These are phyloP conservation scores for Chorisops tibialis DNA, from an alignment of 2,888 invertebrate species.

Conservation along the genomic window DNA sequence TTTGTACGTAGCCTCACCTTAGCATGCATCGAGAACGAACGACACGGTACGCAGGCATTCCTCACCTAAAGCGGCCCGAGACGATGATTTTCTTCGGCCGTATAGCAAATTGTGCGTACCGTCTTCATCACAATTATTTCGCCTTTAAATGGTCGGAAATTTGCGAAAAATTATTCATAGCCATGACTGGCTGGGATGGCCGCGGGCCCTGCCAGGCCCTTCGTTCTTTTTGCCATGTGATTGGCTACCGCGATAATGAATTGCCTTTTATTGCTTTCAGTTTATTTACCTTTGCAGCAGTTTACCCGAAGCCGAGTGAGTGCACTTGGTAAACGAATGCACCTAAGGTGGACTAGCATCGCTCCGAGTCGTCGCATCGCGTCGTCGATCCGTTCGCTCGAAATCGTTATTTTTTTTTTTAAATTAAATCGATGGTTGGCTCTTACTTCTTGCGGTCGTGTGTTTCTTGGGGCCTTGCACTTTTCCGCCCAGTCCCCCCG, in stretches of 20 bases:
- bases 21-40: constrained; percentile 8
- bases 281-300: not conserved
- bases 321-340: no score
- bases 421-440: no score
- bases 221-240: constrained; percentile 20
- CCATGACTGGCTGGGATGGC: constrained; percentile 16
- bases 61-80: not conserved
- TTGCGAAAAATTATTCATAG: constrained; percentile 31
- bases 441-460: no score
- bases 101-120: constrained; percentile 9
- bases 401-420: no score
- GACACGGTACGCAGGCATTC: constrained; percentile 14
- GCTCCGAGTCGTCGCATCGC: no score
- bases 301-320: no score
- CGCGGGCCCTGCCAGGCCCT: not conserved
- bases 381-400: no score
- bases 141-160: constrained; percentile 28
- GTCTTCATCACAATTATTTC: constrained; percentile 28
- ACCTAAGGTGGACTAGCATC: no score
- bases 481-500: no score
- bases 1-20: constrained; percentile 14
- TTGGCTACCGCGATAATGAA: constrained; percentile 32
- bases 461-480: no score
- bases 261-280: constrained; percentile 27
- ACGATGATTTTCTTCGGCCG: not conserved